Percentiles rank a stretch among this genome's conserved stretches.
phyloP scores from a whole-genome alignment of 2,797 vertebrate species.

The Peromyscus eremicus region DNA sequence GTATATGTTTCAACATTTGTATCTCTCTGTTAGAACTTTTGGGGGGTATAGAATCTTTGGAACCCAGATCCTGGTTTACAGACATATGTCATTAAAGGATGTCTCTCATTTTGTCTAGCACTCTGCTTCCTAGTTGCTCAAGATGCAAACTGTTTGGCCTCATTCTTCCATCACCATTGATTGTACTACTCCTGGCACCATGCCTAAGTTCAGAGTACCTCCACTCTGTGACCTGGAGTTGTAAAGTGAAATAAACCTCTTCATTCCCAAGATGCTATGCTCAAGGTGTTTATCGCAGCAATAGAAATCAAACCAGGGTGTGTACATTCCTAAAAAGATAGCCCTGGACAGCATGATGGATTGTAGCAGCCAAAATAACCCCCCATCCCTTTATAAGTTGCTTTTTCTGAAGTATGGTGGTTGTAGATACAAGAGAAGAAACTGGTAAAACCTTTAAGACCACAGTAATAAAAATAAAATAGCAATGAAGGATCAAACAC shows the following conservation, averaged over 20 bases:
- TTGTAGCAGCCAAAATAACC: neutral
- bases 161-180: neutral
- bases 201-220: neutral
- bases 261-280: neutral
- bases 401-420: neutral
- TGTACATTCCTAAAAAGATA: neutral
- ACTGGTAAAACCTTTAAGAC: neutral
- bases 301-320: neutral
- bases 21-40: neutral
- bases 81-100: neutral
- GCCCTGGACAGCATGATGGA: neutral
- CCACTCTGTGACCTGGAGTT: neutral
- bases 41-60: neutral
- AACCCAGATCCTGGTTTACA: neutral
- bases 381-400: neutral
- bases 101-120: neutral
- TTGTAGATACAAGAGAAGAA: neutral
- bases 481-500: neutral
- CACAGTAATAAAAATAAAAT: neutral
- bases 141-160: neutral
- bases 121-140: neutral
- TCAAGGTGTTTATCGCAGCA: neutral
- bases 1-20: neutral
- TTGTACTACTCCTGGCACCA: neutral
- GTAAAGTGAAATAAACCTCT: neutral